A percentile compares a stretch with the other conserved stretches of the same genome.
These are phyloP conservation scores for Bursaphelenchus mucronatus DNA, from an alignment of 1,140 invertebrate species.

Conservation along the genomic window DNA sequence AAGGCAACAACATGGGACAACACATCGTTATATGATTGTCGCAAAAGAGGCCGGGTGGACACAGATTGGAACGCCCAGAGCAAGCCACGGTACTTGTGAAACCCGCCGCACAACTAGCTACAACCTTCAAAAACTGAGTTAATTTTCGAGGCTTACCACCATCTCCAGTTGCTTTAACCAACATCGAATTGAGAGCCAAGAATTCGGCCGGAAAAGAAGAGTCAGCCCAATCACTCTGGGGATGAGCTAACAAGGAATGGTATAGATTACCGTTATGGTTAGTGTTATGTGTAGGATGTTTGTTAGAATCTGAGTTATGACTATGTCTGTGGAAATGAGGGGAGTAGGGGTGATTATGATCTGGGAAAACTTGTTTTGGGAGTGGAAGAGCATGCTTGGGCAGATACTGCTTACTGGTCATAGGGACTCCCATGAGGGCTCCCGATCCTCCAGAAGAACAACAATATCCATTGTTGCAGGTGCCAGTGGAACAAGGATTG, in stretches of 20 bases:
- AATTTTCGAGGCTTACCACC: slow-evolving; percentile 35
- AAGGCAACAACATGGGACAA: slow-evolving; percentile 50
- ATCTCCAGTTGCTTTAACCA: slow-evolving; percentile 50
- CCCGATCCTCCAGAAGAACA: slow-evolving; percentile 29
- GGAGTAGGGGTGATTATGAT: slow-evolving; percentile 25
- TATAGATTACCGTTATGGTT: too few species aligned
- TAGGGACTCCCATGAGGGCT: not conserved
- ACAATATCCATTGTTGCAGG: slow-evolving; percentile 59
- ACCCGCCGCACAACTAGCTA: slow-evolving; percentile 53
- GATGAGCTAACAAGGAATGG: too few species aligned
- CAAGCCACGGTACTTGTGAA: slow-evolving; percentile 50
- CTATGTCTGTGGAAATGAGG: not conserved
- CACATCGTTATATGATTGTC: slow-evolving; percentile 42
- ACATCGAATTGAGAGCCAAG: slow-evolving; percentile 36
- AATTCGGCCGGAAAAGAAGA: slow-evolving; percentile 40
- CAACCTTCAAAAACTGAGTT: slow-evolving; percentile 22
- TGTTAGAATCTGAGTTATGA: slow-evolving; percentile 9
- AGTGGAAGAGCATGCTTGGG: slow-evolving; percentile 7
- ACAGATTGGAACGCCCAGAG: slow-evolving; percentile 27
- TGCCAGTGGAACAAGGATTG: slow-evolving; percentile 52
- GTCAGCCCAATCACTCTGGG: slow-evolving; percentile 18
- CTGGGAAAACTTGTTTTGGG: slow-evolving; percentile 15
- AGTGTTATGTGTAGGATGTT: too few species aligned
- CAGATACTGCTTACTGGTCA: not conserved
- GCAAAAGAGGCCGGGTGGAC: slow-evolving; percentile 54